Percentiles rank a stretch among this genome's conserved stretches.
Evolutionary conservation across 1,140 invertebrate genomes (phyloP).

Genomic region (Lasaia peninsularis): DNA sequence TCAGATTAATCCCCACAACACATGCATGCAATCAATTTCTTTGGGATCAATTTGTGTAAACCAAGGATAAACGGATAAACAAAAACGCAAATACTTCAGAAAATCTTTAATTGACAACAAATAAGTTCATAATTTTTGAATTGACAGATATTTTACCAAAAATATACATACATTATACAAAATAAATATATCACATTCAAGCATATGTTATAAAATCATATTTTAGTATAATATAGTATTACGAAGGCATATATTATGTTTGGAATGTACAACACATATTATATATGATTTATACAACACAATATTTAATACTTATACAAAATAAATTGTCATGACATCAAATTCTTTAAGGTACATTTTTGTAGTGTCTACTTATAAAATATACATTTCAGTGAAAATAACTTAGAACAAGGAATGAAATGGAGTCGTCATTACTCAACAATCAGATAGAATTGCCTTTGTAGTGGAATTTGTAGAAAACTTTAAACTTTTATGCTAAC

Average conservation of each 20-base stretch:
- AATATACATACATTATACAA: slow-evolving; percentile 1
- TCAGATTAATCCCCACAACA: too few relatives aligned
- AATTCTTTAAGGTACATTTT: slow-evolving; percentile 4
- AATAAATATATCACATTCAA: slow-evolving; percentile 10
- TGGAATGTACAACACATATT: background rate
- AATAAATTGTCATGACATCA: background rate
- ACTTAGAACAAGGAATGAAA: background rate
- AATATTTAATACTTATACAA: background rate
- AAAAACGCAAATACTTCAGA: slow-evolving; percentile 27
- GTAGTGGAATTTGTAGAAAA: too few relatives aligned
- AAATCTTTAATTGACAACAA: slow-evolving; percentile 63
- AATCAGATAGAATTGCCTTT: too few relatives aligned
- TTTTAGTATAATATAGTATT: background rate
- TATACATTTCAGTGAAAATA: background rate
- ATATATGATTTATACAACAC: background rate
- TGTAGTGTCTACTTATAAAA: background rate
- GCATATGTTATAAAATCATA: background rate
- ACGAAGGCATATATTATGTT: background rate
- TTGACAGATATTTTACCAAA: slow-evolving; percentile 36
- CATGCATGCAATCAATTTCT: too few relatives aligned
- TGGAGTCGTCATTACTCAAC: background rate
- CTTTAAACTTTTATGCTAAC: too few relatives aligned
- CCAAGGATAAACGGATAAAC: background rate
- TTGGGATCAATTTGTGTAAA: too few relatives aligned
- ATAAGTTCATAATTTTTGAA: slow-evolving; percentile 46